These are phyloP conservation scores for Microcebus griseorufus DNA, from an alignment of 2,113 vertebrate genomes.

Conservation along the genomic window DNA sequence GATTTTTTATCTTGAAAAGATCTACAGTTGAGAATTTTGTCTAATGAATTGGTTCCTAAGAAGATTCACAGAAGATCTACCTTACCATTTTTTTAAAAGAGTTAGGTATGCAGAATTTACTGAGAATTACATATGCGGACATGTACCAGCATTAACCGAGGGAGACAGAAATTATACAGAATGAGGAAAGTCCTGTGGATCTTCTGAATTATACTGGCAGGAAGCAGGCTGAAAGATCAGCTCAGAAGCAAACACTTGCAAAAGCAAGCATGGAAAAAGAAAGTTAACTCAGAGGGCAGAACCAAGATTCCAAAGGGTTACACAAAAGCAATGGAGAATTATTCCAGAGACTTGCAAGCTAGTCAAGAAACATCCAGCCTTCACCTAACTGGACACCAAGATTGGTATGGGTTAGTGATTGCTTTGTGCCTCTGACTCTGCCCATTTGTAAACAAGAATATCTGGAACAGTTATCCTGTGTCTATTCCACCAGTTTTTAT, in stretches of 20 bases:
- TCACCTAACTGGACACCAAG: background rate
- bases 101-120: background rate
- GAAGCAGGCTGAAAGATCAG: background rate
- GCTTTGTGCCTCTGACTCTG: background rate
- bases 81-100: background rate
- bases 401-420: background rate
- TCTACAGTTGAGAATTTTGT: background rate
- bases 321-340: background rate
- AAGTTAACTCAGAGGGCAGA: background rate
- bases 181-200: background rate
- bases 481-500: background rate
- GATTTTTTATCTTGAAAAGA: background rate
- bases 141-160: background rate
- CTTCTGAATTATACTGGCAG: background rate
- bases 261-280: background rate
- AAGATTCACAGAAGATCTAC: background rate
- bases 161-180: background rate
- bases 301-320: background rate
- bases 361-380: background rate
- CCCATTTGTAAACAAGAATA: background rate
- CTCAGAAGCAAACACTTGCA: background rate
- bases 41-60: background rate
- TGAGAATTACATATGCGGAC: background rate
- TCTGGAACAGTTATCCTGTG: too few relatives aligned
- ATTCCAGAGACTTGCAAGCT: background rate